Percentiles rank a stretch among this genome's conserved stretches.
Conservation (phyloP, 1,140 invertebrate genomes). For the Paralvinella palmiformis region DNA sequence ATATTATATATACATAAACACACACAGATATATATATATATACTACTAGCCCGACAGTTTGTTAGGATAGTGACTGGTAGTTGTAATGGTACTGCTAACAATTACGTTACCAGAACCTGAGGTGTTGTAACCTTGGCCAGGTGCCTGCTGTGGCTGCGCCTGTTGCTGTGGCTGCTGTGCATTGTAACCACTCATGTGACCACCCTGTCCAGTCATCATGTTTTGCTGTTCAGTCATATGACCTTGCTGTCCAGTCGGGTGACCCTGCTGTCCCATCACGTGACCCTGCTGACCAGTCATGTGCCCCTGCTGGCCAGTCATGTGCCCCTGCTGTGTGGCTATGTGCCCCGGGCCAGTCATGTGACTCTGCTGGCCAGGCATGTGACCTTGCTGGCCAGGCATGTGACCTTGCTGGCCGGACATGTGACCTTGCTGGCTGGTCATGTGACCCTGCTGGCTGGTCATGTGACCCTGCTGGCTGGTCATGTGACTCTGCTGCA, state of each 20-base stretch:
- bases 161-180: too few relatives aligned
- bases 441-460: background rate
- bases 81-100: too few relatives aligned
- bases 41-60: too few relatives aligned
- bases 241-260: background rate
- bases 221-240: background rate
- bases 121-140: too few relatives aligned
- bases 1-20: too few relatives aligned
- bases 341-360: constrained; percentile 1
- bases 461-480: background rate
- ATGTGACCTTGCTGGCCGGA: background rate
- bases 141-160: too few relatives aligned
- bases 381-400: background rate
- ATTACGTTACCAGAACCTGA: too few relatives aligned
- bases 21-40: too few relatives aligned
- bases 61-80: too few relatives aligned
- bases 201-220: background rate
- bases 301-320: background rate
- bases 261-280: background rate
- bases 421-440: background rate
- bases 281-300: constrained; percentile 2
- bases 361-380: too few relatives aligned
- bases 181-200: background rate
- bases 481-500: background rate
- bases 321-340: background rate